Conservation (phyloP, 2,888 invertebrate genomes). For the Morpho deidamia region DNA sequence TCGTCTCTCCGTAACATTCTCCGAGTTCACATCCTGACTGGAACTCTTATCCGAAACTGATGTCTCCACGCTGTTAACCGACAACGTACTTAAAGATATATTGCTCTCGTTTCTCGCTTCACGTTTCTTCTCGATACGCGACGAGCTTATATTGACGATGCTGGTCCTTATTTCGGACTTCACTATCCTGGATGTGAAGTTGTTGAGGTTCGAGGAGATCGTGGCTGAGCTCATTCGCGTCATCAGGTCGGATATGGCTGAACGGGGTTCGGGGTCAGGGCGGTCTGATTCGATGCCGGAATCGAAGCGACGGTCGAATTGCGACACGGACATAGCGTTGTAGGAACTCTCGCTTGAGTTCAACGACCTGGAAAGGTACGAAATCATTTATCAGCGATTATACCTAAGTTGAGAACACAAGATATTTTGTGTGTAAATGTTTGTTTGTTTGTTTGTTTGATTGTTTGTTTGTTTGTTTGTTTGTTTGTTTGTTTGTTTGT, state of each 20-base stretch:
- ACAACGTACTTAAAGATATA: slow-evolving; percentile 62
- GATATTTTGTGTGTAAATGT: too few species aligned
- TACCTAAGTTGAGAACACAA: too few species aligned
- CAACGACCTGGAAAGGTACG: slow-evolving; percentile 35
- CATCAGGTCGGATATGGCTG: slow-evolving; percentile 61
- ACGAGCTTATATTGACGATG: slow-evolving; percentile 66
- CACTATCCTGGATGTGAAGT: slow-evolving; percentile 52
- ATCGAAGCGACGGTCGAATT: slow-evolving; percentile 54
- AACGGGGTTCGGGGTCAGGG: slow-evolving; percentile 45
- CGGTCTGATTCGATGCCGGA: slow-evolving; percentile 50
- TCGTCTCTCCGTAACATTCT: slow-evolving; percentile 62
- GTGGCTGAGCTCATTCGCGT: slow-evolving; percentile 65
- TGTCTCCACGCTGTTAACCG: slow-evolving; percentile 65
- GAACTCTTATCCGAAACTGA: slow-evolving; percentile 68
- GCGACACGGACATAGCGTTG: slow-evolving; percentile 58
- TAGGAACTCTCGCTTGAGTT: slow-evolving; percentile 69
- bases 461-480: too few species aligned
- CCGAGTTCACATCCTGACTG: slow-evolving; percentile 70
- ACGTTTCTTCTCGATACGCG: slow-evolving; percentile 58
- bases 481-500: too few species aligned
- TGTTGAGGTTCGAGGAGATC: slow-evolving; percentile 57
- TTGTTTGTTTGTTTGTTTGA: too few species aligned
- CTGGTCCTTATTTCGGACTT: slow-evolving; percentile 65
- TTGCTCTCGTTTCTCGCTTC: slow-evolving; percentile 39
- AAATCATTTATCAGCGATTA: background rate